Conservation (phyloP, 2,113 vertebrate genomes). For the Chaetodon trifascialis region DNA sequence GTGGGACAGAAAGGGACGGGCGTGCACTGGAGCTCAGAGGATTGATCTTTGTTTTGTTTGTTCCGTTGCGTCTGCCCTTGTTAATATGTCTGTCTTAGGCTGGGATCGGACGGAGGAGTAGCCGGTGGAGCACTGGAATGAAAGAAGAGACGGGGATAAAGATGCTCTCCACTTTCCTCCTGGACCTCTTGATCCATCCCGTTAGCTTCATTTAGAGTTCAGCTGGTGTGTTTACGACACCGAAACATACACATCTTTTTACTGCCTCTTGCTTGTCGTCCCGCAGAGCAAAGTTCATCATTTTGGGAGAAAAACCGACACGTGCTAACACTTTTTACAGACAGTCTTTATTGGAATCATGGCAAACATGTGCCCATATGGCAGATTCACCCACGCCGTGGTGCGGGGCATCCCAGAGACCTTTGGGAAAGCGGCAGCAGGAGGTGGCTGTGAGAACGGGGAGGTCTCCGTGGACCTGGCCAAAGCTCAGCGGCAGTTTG, state of each 20-base stretch:
- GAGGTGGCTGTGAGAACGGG: constrained; percentile 58
- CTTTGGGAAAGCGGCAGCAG: constrained; percentile 70
- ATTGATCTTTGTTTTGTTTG: too few relatives aligned
- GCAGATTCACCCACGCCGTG: constrained; percentile 91
- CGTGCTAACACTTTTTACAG: neutral
- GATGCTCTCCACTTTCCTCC: constrained; percentile 21
- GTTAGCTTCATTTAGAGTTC: constrained; percentile 32
- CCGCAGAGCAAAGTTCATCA: neutral
- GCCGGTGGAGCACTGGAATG: neutral
- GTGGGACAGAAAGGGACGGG: neutral
- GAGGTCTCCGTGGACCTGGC: constrained; percentile 84
- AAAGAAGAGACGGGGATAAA: constrained; percentile 19
- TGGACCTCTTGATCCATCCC: constrained; percentile 20
- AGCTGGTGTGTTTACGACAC: neutral
- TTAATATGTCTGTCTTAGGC: constrained; percentile 30
- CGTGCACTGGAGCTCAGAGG: too few relatives aligned
- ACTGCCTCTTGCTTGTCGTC: constrained; percentile 2
- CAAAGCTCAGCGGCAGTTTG: constrained; percentile 92
- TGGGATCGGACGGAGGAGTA: constrained; percentile 11
- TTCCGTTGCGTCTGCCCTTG: neutral
- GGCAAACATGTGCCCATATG: constrained; percentile 83
- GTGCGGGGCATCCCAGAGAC: constrained; percentile 89
- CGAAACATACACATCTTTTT: constrained; percentile 1
- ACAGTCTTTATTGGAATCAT: constrained; percentile 56
- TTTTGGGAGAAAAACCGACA: neutral